Conservation (phyloP, 2,797 vertebrate genomes). For the Knipowitschia caucasica region DNA sequence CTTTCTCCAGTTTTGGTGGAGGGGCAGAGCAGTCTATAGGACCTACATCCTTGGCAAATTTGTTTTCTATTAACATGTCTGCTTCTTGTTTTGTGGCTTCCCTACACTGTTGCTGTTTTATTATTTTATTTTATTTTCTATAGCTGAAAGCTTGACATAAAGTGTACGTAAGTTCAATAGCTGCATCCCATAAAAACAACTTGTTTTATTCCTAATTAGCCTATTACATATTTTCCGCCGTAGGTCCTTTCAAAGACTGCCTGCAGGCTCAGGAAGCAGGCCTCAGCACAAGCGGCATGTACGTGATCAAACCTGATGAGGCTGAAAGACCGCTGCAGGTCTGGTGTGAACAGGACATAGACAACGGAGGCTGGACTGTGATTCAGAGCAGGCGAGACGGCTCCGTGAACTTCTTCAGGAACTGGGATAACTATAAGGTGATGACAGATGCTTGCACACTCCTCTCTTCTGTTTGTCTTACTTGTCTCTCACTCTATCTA, state of each 20-base stretch:
- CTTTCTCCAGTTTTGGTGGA: constrained; percentile 9
- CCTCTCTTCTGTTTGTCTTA: constrained; percentile 19
- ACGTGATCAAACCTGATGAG: constrained; percentile 86
- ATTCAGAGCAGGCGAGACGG: constrained; percentile 93
- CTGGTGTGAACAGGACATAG: constrained; percentile 95
- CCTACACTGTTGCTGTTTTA: not conserved
- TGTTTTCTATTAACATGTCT: constrained; percentile 31
- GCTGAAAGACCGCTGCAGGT: constrained; percentile 82
- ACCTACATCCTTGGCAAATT: constrained; percentile 14
- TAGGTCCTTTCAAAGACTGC: constrained; percentile 94
- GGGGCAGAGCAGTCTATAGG: constrained; percentile 11
- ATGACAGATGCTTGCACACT: constrained; percentile 28
- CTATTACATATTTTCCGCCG: constrained; percentile 29
- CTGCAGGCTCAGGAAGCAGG: constrained; percentile 88
- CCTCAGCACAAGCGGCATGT: constrained; percentile 86
- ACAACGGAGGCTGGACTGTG: constrained; percentile 94
- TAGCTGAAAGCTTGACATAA: not conserved
- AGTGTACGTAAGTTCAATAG: not conserved
- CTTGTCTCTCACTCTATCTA: constrained; percentile 3
- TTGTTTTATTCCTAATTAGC: not conserved
- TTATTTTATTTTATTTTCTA: not conserved
- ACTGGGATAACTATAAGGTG: constrained; percentile 99
- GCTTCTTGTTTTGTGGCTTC: constrained; percentile 17
- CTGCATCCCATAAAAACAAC: not conserved
- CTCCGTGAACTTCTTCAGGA: constrained; percentile 96